Percentiles rank a stretch among this genome's conserved stretches.
phyloP scores from a whole-genome alignment of 1,140 invertebrate genomes.

The Trachymyrmex septentrionalis region DNA sequence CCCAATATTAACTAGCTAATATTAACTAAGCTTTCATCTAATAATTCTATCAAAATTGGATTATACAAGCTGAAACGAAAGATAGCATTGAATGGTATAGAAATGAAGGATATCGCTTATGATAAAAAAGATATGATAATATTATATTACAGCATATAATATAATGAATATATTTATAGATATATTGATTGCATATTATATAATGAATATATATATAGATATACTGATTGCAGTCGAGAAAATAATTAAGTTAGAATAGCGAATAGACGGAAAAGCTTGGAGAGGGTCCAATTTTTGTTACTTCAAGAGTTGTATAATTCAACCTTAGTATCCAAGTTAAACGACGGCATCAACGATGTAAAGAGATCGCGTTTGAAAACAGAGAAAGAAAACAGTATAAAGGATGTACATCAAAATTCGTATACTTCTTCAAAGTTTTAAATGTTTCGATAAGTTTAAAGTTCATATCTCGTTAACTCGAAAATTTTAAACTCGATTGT shows the following conservation, averaged over 20 bases:
- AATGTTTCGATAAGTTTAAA: neutral
- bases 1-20: neutral
- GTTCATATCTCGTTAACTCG: neutral
- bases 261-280: conserved; percentile 29
- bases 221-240: conserved; percentile 18
- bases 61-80: neutral
- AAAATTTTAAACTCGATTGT: conserved; percentile 24
- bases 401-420: conserved; percentile 13
- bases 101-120: neutral
- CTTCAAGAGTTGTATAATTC: conserved; percentile 38
- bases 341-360: neutral
- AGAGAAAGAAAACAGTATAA: conserved; percentile 29
- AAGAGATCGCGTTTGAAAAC: conserved; percentile 29
- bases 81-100: neutral
- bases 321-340: conserved; percentile 39
- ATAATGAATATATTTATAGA: conserved; percentile 15
- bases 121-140: conserved; percentile 12
- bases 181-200: conserved; percentile 22
- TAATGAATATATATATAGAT: too few species aligned
- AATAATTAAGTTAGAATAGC: conserved; percentile 30
- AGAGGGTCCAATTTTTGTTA: conserved; percentile 18
- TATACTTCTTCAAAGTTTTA: conserved; percentile 1
- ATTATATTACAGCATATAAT: conserved; percentile 30
- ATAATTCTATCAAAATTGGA: neutral
- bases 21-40: conserved; percentile 21